Percentiles rank a stretch among this genome's conserved stretches.
phyloP scores from a whole-genome alignment of 2,113 vertebrate genomes.

The Choloepus hoffmanni region DNA sequence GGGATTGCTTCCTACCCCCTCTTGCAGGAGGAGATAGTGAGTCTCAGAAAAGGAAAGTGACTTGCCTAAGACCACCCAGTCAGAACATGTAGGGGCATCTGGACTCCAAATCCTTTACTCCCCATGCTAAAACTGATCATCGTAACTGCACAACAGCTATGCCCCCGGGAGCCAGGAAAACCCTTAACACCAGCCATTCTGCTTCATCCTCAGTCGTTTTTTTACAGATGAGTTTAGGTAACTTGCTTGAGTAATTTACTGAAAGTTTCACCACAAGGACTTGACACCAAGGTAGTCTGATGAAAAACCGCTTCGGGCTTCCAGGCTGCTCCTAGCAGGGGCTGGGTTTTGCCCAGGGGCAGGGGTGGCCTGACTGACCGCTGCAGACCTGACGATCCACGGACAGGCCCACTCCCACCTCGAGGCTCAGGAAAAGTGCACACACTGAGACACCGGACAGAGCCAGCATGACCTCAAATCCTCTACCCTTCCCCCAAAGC shows the following conservation, averaged over 20 bases:
- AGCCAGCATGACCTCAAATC: background rate
- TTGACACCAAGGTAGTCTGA: background rate
- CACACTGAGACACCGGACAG: background rate
- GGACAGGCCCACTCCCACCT: background rate
- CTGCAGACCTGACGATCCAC: too few relatives aligned
- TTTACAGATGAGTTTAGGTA: too few relatives aligned
- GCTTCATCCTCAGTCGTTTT: background rate
- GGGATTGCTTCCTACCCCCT: background rate
- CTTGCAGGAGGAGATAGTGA: background rate
- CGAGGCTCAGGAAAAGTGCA: too few relatives aligned
- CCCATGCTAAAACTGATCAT: background rate
- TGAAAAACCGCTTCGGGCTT: background rate
- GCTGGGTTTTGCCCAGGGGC: background rate
- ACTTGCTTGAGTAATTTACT: background rate
- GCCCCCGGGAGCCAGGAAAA: background rate
- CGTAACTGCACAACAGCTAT: too few relatives aligned
- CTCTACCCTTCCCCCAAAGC: background rate
- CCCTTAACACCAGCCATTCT: background rate
- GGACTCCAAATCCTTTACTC: too few relatives aligned
- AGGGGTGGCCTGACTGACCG: too few relatives aligned
- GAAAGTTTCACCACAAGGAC: background rate
- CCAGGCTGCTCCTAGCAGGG: background rate
- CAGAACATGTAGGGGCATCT: background rate
- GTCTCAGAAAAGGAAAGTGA: background rate
- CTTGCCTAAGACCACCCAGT: background rate